Base-by-base conservation (phyloP, 2,888 invertebrate genomes). In the Meteorus colon region DNA sequence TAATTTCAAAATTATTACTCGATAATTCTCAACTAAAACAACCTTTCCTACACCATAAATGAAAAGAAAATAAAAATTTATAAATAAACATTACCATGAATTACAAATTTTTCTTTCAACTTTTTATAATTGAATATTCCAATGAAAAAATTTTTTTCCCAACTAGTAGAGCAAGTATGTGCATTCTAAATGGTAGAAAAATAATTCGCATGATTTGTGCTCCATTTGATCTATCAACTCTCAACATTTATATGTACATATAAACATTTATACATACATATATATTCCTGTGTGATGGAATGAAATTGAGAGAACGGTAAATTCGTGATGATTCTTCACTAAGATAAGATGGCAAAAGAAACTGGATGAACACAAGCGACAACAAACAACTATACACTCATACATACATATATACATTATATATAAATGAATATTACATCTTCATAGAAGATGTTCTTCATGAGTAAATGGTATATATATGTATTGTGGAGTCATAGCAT, bases 281-380 rank as follows among this genome's bases (percentile, higher is more conserved):
- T 12, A 63, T 29, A 63, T 1, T 62, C 10, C 4, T 27, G 60
- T 31, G 29, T 27, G 16, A 31, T 27, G n/a, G 8, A 63, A 63
- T 63, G 31, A 63, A 63, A 31, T 63, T 63, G 63, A 63, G 63
- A 63, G 63, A 63, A 63, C 31, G 34, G 63, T 63, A 63, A 63
- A 63, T 63, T 63, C n/a, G 63, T 63, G 63, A 63, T 63, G 63
- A 63, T 63, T 14, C 31, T 63, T 34, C 29, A 29, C n/a, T 2
- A 31, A 63, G 63, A 63, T 63, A 63, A 63, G 16, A 63, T 63
- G 29, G 16, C n/a, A 29, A 12, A 63, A 34, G 63, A 63, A 63
- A 29, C 63, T 63, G 31, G 63, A n/a, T 63, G 63, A 34, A 34
- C 63, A 34, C 31, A 34, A 63, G 14, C 31, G 63, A 63, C 63